phyloP scores from a whole-genome alignment of 2,797 vertebrate genomes.

The Lagodon rhomboides region DNA sequence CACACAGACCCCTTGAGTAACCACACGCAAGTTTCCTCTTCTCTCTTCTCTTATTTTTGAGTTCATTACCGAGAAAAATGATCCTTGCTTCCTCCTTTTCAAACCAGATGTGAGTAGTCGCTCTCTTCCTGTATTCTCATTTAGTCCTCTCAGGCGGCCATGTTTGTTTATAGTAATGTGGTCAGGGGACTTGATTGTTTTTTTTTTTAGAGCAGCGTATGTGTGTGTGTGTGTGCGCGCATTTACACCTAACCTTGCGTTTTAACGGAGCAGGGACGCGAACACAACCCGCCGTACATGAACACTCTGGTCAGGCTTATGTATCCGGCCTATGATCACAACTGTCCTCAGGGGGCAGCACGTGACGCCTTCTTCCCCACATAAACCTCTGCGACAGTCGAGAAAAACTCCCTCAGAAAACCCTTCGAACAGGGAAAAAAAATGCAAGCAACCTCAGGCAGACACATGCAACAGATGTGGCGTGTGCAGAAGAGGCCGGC shows the following conservation, averaged over 20 bases:
- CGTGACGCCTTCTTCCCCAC: too few relatives aligned
- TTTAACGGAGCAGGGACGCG: conserved; percentile 6
- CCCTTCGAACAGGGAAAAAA: too few relatives aligned
- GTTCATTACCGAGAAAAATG: conserved; percentile 78
- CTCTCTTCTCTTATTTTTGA: conserved; percentile 84
- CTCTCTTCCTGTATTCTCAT: conserved; percentile 54
- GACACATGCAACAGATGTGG: too few relatives aligned
- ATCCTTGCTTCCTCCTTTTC: conserved; percentile 84
- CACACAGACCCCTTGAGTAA: conserved; percentile 61
- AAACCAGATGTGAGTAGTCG: conserved; percentile 79
- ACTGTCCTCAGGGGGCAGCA: too few relatives aligned
- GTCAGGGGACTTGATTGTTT: conserved; percentile 35
- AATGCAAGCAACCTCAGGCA: too few relatives aligned
- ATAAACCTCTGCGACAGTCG: too few relatives aligned
- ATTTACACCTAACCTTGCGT: background rate
- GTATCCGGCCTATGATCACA: too few relatives aligned
- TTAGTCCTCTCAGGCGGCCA: conserved; percentile 17
- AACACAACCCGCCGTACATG: too few relatives aligned
- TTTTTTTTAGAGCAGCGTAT: conserved; percentile 21
- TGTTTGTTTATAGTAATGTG: conserved; percentile 51
- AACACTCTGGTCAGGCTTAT: too few relatives aligned
- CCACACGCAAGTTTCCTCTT: conserved; percentile 78
- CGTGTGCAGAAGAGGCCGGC: too few relatives aligned
- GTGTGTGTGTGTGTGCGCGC: conserved; percentile 4
- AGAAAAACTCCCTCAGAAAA: too few relatives aligned